Evolutionary conservation across 2,888 invertebrate species (phyloP), one percentile per base, ranked within the genome.

Genomic region (Lasioglossum pauxillum): DNA sequence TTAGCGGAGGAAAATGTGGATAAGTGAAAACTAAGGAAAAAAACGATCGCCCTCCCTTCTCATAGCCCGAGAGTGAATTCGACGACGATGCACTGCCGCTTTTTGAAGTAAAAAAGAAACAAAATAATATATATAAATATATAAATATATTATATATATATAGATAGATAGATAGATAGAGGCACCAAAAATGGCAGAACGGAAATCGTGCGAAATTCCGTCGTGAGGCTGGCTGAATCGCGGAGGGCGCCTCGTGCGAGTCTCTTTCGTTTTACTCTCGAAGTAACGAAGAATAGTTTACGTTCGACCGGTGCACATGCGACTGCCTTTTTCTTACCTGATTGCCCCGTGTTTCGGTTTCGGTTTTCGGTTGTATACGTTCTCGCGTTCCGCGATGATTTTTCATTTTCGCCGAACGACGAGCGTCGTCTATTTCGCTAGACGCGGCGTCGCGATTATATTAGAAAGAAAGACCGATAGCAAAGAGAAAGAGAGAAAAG

Each of bases 81-180:
- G 89, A 89, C 90, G 89, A 87, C 89, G 89, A 88, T 89, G 88
- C 90, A 90, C 91, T 92, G 92, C 91, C 92, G 90, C 92, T 92
- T 91, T 92, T 92, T 90, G 90, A 89, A 91, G 83, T 88, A 80
- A 80, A 71, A 72, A 71, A 72, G 79, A 90, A 86, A 90, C 83
- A 89, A 91, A 88, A 89, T 88, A 88, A 88, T 89, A 92, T 91
- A 91, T 90, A 90, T 90, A 89, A 84, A 90, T 89, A 90, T 90
- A 90, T 86, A 89, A 84, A 90, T 89, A 90, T 90, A 87, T 88
- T 88, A 89, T 89, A 88, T 87, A 89, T 90, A 90, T 78, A 89
- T 87, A 90, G 77, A 85, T 90, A 91, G 85, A 89, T 89, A 90
- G 85, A 82, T 87, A 90, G 90, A 90, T 90, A 90, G 86, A 85